These are phyloP conservation scores for Zaprionus africanus DNA, from an alignment of 1,140 invertebrate genomes.

Conservation along the genomic window DNA sequence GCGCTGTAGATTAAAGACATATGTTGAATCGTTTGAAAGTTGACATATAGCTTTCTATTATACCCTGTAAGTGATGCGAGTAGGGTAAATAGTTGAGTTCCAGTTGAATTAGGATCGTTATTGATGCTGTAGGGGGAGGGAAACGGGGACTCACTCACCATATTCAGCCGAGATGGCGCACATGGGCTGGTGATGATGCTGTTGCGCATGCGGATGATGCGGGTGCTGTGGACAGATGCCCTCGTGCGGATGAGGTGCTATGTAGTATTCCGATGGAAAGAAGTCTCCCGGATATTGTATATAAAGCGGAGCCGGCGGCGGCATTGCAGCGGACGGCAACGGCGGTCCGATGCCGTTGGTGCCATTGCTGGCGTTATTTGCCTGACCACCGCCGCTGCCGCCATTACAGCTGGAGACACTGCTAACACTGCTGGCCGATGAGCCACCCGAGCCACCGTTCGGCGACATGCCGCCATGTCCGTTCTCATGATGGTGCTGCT, in stretches of 20 bases:
- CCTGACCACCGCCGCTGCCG: conserved; percentile 52
- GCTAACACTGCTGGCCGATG: conserved; percentile 70
- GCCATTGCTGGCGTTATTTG: conserved; percentile 46
- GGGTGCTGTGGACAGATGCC: conserved; percentile 83
- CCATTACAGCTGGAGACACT: conserved; percentile 66
- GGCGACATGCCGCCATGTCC: conserved; percentile 63
- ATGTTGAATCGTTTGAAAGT: not conserved
- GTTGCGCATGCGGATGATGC: conserved; percentile 74
- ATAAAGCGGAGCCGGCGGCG: conserved; percentile 72
- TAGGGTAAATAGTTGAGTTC: not conserved
- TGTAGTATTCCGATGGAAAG: conserved; percentile 81
- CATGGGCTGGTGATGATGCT: conserved; percentile 78
- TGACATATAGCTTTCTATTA: not conserved
- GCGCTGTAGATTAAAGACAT: not conserved
- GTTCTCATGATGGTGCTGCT: conserved; percentile 61
- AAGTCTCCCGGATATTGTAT: conserved; percentile 81
- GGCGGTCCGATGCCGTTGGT: conserved; percentile 65
- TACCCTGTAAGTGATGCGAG: not conserved
- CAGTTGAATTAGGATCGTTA: not conserved
- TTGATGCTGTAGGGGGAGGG: not conserved
- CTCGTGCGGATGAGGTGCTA: conserved; percentile 79
- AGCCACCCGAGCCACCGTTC: conserved; percentile 60
- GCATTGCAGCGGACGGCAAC: conserved; percentile 28
- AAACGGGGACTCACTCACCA: conserved; percentile 60
- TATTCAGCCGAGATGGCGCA: conserved; percentile 82